A percentile compares a stretch with the other conserved stretches of the same genome.
Evolutionary conservation across 92 coral and sea anemone species (phyloP).

Genomic region (Porites cylindrica): DNA sequence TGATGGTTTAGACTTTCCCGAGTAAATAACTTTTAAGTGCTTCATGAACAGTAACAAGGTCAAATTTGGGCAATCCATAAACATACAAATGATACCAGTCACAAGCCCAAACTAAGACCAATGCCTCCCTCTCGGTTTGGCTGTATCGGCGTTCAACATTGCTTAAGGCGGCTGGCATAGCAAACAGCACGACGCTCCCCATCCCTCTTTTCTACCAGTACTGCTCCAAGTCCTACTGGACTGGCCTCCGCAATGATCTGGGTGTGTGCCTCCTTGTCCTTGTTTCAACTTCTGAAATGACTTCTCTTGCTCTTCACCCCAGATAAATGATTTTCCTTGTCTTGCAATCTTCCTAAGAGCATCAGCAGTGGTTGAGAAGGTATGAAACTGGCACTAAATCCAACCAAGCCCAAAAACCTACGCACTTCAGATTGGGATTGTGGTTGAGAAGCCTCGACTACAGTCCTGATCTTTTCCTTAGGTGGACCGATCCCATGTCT

Average conservation of each 20-base stretch:
- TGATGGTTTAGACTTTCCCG: slow-evolving; percentile 51
- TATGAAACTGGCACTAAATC: slow-evolving; percentile 9
- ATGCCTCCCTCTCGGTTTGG: slow-evolving; percentile 65
- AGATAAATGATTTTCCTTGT: not conserved
- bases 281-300: slow-evolving; percentile 30
- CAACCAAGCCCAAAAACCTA: slow-evolving; percentile 32
- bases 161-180: slow-evolving; percentile 28
- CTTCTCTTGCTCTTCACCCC: slow-evolving; percentile 19
- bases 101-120: slow-evolving; percentile 59
- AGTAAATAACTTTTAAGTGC: slow-evolving; percentile 50
- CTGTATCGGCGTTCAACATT: slow-evolving; percentile 51
- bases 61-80: slow-evolving; percentile 18
- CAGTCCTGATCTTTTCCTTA: slow-evolving; percentile 15
- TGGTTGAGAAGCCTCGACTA: slow-evolving; percentile 1
- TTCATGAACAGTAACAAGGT: not conserved
- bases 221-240: slow-evolving; percentile 29
- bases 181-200: slow-evolving; percentile 41
- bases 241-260: slow-evolving; percentile 47
- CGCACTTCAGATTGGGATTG: slow-evolving; percentile 19
- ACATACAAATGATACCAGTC: slow-evolving; percentile 63
- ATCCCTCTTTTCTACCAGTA: slow-evolving; percentile 7
- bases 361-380: not conserved
- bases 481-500: slow-evolving; percentile 37
- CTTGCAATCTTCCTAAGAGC: not conserved
- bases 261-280: slow-evolving; percentile 32